A percentile compares a stretch with the other conserved stretches of the same genome.
Evolutionary conservation across 2,113 vertebrate genomes (phyloP).

Genomic region (Elephantulus edwardii): DNA sequence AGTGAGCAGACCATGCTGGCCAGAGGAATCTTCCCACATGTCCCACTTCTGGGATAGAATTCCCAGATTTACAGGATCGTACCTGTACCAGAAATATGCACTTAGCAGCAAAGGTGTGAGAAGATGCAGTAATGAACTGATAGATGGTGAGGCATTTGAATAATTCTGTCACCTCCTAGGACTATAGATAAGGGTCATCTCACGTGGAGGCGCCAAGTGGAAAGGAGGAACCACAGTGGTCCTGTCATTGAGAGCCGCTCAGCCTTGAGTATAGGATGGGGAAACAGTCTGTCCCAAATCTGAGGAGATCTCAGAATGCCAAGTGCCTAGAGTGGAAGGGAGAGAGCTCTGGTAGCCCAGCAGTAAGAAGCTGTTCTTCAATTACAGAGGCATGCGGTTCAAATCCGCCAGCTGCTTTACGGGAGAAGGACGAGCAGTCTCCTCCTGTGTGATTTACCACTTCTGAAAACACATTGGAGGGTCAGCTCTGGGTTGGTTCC

Average conservation of each 20-base stretch:
- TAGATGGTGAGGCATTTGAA: background rate
- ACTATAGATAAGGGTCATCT: background rate
- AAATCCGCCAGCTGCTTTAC: too few species aligned
- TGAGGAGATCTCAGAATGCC: background rate
- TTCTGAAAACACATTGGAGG: too few species aligned
- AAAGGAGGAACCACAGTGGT: background rate
- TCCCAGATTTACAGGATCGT: background rate
- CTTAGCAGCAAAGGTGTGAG: background rate
- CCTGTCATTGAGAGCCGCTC: background rate
- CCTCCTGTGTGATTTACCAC: too few species aligned
- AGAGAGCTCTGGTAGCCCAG: too few species aligned
- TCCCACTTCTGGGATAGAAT: background rate
- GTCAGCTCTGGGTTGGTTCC: too few species aligned
- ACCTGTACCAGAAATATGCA: background rate
- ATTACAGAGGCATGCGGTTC: too few species aligned
- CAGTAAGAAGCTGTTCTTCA: too few species aligned
- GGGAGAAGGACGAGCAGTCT: too few species aligned
- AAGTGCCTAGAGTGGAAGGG: rapidly evolving
- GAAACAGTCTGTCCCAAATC: background rate
- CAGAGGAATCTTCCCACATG: background rate
- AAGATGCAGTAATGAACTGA: background rate
- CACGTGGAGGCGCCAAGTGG: background rate
- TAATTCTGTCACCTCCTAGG: background rate
- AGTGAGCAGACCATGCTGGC: background rate
- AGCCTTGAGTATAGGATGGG: background rate